phyloP scores from a whole-genome alignment of 92 coral and sea anemone species.

The Scolanthus callimorphus region DNA sequence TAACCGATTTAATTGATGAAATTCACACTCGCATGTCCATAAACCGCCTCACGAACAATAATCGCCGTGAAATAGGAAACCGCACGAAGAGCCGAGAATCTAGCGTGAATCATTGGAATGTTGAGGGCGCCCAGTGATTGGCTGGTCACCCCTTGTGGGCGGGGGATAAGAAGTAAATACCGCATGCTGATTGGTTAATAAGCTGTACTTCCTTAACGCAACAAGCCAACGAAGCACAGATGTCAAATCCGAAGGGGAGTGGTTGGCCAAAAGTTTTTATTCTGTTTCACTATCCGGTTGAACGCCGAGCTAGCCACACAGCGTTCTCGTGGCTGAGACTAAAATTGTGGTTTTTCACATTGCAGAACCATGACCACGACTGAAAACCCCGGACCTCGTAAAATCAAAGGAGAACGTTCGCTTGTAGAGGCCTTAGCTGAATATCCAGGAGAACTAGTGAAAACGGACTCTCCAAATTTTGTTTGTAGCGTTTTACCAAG shows the following conservation, averaged over 20 bases:
- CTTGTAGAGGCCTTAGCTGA: constrained; percentile 99
- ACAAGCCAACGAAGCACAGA: constrained; percentile 71
- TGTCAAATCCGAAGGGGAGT: constrained; percentile 94
- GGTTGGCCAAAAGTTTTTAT: constrained; percentile 91
- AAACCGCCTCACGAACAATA: constrained; percentile 72
- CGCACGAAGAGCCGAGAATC: constrained; percentile 90
- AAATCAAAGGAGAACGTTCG: constrained; percentile 99
- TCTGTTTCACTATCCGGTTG: constrained; percentile 94
- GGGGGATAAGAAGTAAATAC: constrained; percentile 38
- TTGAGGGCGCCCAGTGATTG: constrained; percentile 57
- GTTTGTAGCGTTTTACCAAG: constrained; percentile 99
- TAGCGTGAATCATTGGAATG: constrained; percentile 85
- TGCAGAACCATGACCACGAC: constrained; percentile 97
- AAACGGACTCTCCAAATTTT: constrained; percentile 99
- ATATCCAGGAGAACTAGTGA: constrained; percentile 99
- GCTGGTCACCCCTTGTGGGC: constrained; percentile 66
- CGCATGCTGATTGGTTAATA: constrained; percentile 64
- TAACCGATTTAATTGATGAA: constrained; percentile 73
- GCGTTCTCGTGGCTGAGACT: constrained; percentile 85
- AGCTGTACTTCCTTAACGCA: constrained; percentile 84
- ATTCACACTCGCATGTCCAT: constrained; percentile 65
- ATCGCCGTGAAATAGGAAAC: constrained; percentile 72
- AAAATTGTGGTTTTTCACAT: constrained; percentile 97
- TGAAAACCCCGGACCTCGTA: constrained; percentile 95
- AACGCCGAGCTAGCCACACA: constrained; percentile 90